Base-by-base conservation (phyloP, 2,113 vertebrate genomes). In the Eurystomus gularis region DNA sequence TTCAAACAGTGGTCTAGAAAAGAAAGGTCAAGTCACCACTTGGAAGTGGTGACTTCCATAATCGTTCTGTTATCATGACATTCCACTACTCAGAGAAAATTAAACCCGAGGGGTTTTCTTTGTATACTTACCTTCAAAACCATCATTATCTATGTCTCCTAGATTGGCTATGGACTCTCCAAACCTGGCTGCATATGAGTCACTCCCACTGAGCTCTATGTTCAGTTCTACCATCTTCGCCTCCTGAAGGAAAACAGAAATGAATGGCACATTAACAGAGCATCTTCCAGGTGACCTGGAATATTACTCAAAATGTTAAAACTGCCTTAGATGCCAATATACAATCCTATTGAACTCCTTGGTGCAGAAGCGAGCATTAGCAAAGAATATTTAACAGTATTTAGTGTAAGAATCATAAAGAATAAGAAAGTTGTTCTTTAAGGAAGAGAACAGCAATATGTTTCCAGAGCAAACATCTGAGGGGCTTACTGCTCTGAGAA, bases 111-210 rank as follows among this genome's bases (percentile, higher is more conserved):
- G 13, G 12, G 1, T 65, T 81, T 84, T 68, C 55, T 66, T 80
- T 25, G 91, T 49, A 68, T 24, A 79, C 93, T 92, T 98, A 99
- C 99, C 99, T 96, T 98, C 97, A 98, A 98, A 99, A 35, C 99
- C 99, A 70, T 99, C 99, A 20, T 99, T 98, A 75, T 99, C 99
- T 68, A 99, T 97, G 97, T 99, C 99, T 42, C 99, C 99, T 66
- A 99, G 98, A 95, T 98, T 98, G 76, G 98, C 97, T 86, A 99
- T 99, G 82, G 98, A 98, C 96, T 99, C 98, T 65, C 99, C 99
- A 96, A 99, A 99, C 35, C 99, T 98, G 7, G 99, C 99, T 16
- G 99, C 99, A 1, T 99, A 99, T 3, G 98, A 98, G 82, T 99
- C 97, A 42, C 98, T 98, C 81, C 99, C 99, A 0, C 90, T 91